A percentile compares a stretch with the other conserved stretches of the same genome.
Evolutionary conservation across 1,140 invertebrate genomes (phyloP).

Genomic region (Hormaphis cornu): DNA sequence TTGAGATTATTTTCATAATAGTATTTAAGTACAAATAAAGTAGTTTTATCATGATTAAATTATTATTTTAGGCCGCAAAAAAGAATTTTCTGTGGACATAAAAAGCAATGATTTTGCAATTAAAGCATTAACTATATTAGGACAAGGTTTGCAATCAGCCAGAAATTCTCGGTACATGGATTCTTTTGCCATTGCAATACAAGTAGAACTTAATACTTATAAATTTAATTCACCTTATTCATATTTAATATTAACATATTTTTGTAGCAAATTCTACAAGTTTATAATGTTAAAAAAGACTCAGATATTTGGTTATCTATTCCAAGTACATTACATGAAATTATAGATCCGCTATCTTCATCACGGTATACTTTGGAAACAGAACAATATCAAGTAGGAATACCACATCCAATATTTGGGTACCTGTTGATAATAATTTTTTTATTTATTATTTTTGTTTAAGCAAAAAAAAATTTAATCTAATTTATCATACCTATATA

Average conservation of each 20-base stretch:
- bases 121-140: slow-evolving; percentile 55
- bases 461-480: too few species aligned
- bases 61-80: slow-evolving; percentile 13
- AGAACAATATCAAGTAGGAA: slow-evolving; percentile 18
- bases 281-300: slow-evolving; percentile 49
- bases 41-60: not conserved
- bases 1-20: too few species aligned
- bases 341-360: slow-evolving; percentile 36
- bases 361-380: slow-evolving; percentile 20
- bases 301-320: slow-evolving; percentile 30
- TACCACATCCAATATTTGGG: slow-evolving; percentile 23
- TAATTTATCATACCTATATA: too few species aligned
- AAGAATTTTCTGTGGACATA: slow-evolving; percentile 40
- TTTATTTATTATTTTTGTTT: not conserved
- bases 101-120: slow-evolving; percentile 56
- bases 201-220: slow-evolving; percentile 50
- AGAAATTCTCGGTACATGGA: slow-evolving; percentile 62
- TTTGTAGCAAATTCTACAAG: slow-evolving; percentile 26
- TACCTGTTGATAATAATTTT: not conserved
- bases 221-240: not conserved
- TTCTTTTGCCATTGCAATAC: slow-evolving; percentile 61
- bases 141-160: slow-evolving; percentile 61
- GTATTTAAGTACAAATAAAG: not conserved
- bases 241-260: slow-evolving; percentile 20
- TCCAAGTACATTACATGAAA: slow-evolving; percentile 35